These are phyloP conservation scores for Dryomyza anilis DNA, from an alignment of 2,888 invertebrate genomes.

Conservation along the genomic window DNA sequence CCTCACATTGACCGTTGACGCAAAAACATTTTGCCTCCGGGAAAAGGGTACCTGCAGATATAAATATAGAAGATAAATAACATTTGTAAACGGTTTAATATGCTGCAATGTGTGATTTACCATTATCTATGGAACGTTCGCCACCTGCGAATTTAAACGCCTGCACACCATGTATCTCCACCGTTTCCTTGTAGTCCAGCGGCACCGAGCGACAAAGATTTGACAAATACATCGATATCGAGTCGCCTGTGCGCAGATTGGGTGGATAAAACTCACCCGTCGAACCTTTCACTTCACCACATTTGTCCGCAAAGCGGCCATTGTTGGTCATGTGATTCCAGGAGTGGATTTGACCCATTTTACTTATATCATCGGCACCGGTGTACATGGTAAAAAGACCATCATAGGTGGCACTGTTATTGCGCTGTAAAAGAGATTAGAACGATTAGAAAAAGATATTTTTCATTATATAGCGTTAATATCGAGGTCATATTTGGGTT, in stretches of 20 bases:
- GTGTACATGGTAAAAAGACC: constrained; percentile 80
- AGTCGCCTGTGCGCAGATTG: constrained; percentile 65
- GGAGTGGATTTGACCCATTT: constrained; percentile 71
- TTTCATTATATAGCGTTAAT: too few relatives aligned
- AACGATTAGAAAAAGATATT: too few relatives aligned
- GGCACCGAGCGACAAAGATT: constrained; percentile 76
- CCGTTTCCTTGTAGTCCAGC: constrained; percentile 68
- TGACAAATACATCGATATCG: constrained; percentile 72
- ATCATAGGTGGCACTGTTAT: constrained; percentile 74
- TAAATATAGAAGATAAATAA: not conserved
- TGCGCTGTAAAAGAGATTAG: constrained; percentile 72
- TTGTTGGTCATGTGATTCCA: constrained; percentile 75
- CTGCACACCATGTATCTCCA: constrained; percentile 65
- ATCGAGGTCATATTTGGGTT: too few relatives aligned
- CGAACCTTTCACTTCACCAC: constrained; percentile 72
- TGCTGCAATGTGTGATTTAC: constrained; percentile 49
- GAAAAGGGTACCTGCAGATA: constrained; percentile 64
- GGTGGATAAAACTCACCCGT: constrained; percentile 82
- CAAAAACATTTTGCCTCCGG: constrained; percentile 74
- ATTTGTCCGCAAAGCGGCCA: constrained; percentile 63
- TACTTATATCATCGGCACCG: constrained; percentile 66
- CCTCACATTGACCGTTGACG: constrained; percentile 69
- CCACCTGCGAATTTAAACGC: constrained; percentile 74
- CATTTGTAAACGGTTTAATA: not conserved
- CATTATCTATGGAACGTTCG: constrained; percentile 71